Base-by-base conservation (phyloP, 2,113 vertebrate genomes). In the Atractosteus spatula region DNA sequence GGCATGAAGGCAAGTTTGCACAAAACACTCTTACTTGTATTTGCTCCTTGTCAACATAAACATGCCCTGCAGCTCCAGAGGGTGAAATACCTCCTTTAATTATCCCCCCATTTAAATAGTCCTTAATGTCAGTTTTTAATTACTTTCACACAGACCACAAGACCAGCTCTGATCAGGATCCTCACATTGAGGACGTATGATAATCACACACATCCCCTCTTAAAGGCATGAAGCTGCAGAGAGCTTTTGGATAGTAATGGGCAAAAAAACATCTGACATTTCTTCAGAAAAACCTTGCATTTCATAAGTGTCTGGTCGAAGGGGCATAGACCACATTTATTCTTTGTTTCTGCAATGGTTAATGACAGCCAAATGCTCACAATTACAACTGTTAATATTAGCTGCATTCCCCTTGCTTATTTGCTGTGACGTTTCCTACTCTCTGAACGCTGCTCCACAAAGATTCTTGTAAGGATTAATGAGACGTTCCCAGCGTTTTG, bases 211-310 rank as follows among this genome's bases (percentile, higher is more conserved):
- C 29, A 29, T 29, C 29, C 29, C 29, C 29, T 29, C 29, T 29
- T 29, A 29, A 29, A 29, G 29, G 29, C 29, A 29, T 29, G 29
- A 29, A 29, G 29, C 13, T 51, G 45, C 17, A 57, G 43, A 45
- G 17, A 54, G 57, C 17, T 29, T 16, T 55, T 45, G 44, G 4
- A 7, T 55, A 4, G 13, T 4, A 45, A 62, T 68, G 62, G 68
- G 47, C 62, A 68, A 62, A 44, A 65, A 74, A 74, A 74, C 73
- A 74, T 74, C 73, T 56, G 68, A 54, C 67, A 61, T 41, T 65
- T 14, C 61, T 69, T 41, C 41, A n/a, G 45, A 45, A 61, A 61
- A 43, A 44, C n/a, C 8, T 16, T 62, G 45, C 8, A 54, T 12
- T 10, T 68, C 54, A 16, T 56, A 17, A 68, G 41, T 11, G 16